These are phyloP conservation scores for Coecobrya sp. DNA, from an alignment of 2,888 invertebrate genomes.

Conservation along the genomic window DNA sequence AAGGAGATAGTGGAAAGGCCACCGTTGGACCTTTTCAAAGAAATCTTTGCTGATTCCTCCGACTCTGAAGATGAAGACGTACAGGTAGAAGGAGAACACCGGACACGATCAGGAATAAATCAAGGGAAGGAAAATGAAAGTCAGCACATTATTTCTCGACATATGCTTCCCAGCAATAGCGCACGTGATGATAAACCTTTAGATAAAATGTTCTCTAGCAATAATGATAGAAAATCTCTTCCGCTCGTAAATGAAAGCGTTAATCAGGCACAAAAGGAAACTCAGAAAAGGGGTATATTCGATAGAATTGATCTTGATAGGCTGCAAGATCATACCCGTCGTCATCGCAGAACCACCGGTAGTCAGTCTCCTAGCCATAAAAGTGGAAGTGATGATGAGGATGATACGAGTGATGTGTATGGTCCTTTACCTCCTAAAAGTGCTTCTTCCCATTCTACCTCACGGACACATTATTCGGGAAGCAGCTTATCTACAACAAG, in stretches of 20 bases:
- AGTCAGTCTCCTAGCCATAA: neutral
- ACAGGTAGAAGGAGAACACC: conserved; percentile 50
- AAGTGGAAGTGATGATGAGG: conserved; percentile 44
- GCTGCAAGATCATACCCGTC: conserved; percentile 57
- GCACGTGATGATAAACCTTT: conserved; percentile 61
- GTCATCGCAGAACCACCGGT: neutral
- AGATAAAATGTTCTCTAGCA: conserved; percentile 46
- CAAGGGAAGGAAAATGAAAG: conserved; percentile 45
- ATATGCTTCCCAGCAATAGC: conserved; percentile 60
- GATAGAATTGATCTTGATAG: conserved; percentile 76
- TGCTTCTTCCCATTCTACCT: conserved; percentile 3
- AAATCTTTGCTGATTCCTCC: conserved; percentile 86
- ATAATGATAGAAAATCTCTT: conserved; percentile 65
- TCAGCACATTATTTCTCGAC: conserved; percentile 49
- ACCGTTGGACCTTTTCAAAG: conserved; percentile 85
- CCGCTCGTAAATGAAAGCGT: conserved; percentile 59
- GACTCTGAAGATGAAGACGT: conserved; percentile 83
- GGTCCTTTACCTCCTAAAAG: conserved; percentile 79
- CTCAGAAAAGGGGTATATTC: conserved; percentile 74
- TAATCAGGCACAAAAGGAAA: conserved; percentile 61
- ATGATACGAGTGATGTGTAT: conserved; percentile 74
- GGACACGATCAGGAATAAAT: conserved; percentile 33
- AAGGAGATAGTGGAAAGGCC: conserved; percentile 69
- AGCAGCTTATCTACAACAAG: conserved; percentile 33
- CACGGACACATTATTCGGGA: conserved; percentile 22